These are phyloP conservation scores for Mus caroli DNA, from an alignment of 2,797 vertebrate genomes.

Conservation along the genomic window DNA sequence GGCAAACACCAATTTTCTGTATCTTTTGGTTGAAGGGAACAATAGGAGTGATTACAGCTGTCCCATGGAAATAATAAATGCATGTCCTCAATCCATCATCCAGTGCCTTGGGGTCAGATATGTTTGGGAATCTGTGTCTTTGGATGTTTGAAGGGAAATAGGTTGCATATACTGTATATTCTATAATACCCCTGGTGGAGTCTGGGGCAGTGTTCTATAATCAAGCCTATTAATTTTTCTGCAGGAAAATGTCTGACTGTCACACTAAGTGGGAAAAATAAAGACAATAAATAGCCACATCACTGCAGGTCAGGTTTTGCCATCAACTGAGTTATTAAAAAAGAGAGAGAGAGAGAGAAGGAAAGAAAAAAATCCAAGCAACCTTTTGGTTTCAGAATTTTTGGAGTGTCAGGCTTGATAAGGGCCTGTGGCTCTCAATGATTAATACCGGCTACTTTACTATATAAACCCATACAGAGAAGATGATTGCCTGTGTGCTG, in stretches of 20 bases:
- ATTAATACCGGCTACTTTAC: slow-evolving; percentile 32
- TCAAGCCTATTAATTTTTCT: slow-evolving; percentile 73
- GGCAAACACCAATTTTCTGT: slow-evolving; percentile 56
- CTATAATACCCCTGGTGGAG: neutral
- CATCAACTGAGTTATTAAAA: slow-evolving; percentile 63
- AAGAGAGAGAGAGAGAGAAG: neutral
- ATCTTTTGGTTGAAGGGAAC: slow-evolving; percentile 53
- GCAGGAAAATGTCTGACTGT: slow-evolving; percentile 26
- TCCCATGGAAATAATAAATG: slow-evolving; percentile 34
- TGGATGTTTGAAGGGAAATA: slow-evolving; percentile 55
- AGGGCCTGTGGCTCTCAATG: slow-evolving; percentile 28
- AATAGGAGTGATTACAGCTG: slow-evolving; percentile 57
- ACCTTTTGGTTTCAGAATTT: slow-evolving; percentile 60
- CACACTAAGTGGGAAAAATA: slow-evolving; percentile 61
- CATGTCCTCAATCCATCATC: neutral
- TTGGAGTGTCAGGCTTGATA: slow-evolving; percentile 63
- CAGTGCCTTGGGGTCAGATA: slow-evolving; percentile 41
- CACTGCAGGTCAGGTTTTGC: slow-evolving; percentile 62
- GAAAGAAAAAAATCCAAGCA: slow-evolving; percentile 15
- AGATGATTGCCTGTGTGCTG: neutral
- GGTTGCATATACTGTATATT: neutral
- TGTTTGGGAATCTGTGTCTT: slow-evolving; percentile 61
- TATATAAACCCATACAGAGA: slow-evolving; percentile 39
- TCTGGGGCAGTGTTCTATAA: slow-evolving; percentile 51
- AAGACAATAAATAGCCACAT: slow-evolving; percentile 73